Evolutionary conservation across 2,113 vertebrate species (phyloP).

Genomic region (Tupaia tana): DNA sequence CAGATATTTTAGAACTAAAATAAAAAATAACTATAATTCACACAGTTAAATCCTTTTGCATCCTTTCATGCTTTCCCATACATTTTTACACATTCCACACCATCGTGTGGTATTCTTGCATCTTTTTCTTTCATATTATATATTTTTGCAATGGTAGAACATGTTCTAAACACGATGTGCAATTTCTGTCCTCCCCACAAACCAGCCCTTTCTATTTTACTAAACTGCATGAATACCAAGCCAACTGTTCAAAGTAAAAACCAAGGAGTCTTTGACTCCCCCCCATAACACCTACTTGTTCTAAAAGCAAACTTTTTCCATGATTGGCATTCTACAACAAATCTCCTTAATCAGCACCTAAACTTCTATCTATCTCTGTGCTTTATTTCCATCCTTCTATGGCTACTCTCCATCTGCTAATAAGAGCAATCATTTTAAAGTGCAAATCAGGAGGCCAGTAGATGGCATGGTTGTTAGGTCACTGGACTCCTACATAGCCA

Average conservation of each 20-base stretch:
- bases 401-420: background rate
- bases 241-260: background rate
- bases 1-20: background rate
- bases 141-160: background rate
- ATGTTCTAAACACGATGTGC: background rate
- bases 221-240: background rate
- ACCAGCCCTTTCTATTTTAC: background rate
- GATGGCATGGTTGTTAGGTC: no score
- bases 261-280: background rate
- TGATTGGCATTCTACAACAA: background rate
- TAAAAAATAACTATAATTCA: background rate
- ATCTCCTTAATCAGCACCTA: background rate
- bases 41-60: background rate
- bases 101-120: background rate
- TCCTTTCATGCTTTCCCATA: background rate
- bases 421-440: background rate
- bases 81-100: background rate
- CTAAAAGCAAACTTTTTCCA: background rate
- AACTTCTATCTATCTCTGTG: rapidly evolving
- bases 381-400: background rate
- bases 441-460: background rate
- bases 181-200: background rate
- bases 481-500: no score
- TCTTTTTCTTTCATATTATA: background rate
- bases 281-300: background rate